Base-by-base conservation (phyloP, 2,113 vertebrate species). In the Eurystomus gularis region DNA sequence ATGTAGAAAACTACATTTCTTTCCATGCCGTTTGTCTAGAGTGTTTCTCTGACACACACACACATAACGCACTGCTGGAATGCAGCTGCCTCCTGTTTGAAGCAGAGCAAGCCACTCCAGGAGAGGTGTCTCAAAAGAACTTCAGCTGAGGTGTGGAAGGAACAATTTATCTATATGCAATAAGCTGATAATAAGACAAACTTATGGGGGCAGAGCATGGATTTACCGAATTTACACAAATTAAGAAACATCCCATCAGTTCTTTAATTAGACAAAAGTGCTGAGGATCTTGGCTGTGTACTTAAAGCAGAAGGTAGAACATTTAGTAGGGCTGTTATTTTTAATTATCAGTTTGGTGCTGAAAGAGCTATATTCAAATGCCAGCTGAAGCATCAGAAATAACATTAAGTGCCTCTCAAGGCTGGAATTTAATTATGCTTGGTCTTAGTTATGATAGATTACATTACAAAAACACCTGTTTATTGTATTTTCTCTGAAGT, bases 321-420 rank as follows among this genome's bases (percentile, higher is more conserved):
- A 37, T 48, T 91, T 92, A 88, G 29, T 18, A 76, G 82, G 25
- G 94, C 29, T 94, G 90, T 93, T 96, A 93, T 57, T 97, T 96
- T 94, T 88, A 91, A 90, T 93, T 90, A 92, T 52, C 76, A 40
- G 24, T 68, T 88, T 51, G 88, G 49, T 84, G 60, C 33, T 95
- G 35, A 94, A 93, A 90, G 48, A 94, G 13, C 69, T 68, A 40
- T 78, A 79, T 93, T 84, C 77, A 61, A 68, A 88, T 93, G 65
- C 39, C 83, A 95, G 37, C 60, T 90, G 58, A 95, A 83, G 83
- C 42, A 84, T 82, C 17, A 93, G 55, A 83, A 97, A 78, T 70
- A 94, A 78, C 44, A 46, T 73, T 81, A 93, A 85, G 25, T 81
- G 11, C 57, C 57, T 73, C 72, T 83, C 52, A 83, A 71, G 69